Evolutionary conservation across 2,113 vertebrate species (phyloP).

Genomic region (Hippocampus zosterae): DNA sequence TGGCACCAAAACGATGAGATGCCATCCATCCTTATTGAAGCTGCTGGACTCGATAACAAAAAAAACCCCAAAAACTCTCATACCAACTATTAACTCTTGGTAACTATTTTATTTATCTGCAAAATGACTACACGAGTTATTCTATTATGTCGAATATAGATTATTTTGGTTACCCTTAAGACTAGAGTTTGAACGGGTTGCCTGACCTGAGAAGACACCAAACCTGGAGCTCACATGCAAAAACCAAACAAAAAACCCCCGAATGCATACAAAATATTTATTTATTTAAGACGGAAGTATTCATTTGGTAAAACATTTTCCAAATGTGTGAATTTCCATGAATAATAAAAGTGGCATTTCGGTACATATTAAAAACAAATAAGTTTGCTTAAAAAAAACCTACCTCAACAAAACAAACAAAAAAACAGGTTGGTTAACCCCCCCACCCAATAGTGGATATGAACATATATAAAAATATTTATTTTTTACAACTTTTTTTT

Average conservation of each 20-base stretch:
- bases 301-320: slow-evolving; percentile 44
- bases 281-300: slow-evolving; percentile 66
- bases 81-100: slow-evolving; percentile 40
- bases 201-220: slow-evolving; percentile 4
- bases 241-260: slow-evolving; percentile 15
- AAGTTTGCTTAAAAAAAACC: slow-evolving; percentile 72
- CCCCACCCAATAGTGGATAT: slow-evolving; percentile 30
- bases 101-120: slow-evolving; percentile 54
- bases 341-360: slow-evolving; percentile 58
- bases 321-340: slow-evolving; percentile 43
- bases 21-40: slow-evolving; percentile 41
- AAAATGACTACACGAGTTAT: slow-evolving; percentile 24
- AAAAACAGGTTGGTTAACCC: slow-evolving; percentile 74
- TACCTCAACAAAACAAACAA: slow-evolving; percentile 83
- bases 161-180: slow-evolving; percentile 3
- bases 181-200: not conserved
- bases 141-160: not conserved
- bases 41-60: slow-evolving; percentile 62
- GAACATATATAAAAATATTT: slow-evolving; percentile 71
- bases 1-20: slow-evolving; percentile 57
- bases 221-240: slow-evolving; percentile 51
- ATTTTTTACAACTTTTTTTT: slow-evolving; percentile 63
- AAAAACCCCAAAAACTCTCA: slow-evolving; percentile 2
- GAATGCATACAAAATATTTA: slow-evolving; percentile 71
- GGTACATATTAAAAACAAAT: slow-evolving; percentile 65